Conservation (phyloP, 1,140 invertebrate genomes). For the Halyomorpha halys region DNA sequence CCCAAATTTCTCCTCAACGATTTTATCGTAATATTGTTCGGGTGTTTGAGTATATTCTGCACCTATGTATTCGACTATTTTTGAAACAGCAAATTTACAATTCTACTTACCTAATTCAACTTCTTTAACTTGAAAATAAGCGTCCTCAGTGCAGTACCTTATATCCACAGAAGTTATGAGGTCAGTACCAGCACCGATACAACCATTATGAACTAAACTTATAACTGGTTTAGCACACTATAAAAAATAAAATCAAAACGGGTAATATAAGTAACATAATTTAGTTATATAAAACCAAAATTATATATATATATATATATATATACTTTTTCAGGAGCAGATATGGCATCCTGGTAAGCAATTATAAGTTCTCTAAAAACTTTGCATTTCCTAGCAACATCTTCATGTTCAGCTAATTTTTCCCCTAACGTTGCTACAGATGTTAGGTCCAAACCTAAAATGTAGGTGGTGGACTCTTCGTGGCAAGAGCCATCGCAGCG, state of each 20-base stretch:
- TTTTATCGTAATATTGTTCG: too few relatives aligned
- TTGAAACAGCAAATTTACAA: too few relatives aligned
- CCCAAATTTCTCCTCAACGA: too few relatives aligned
- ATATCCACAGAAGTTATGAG: constrained; percentile 82
- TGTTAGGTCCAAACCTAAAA: constrained; percentile 67
- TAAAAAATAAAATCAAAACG: constrained; percentile 22
- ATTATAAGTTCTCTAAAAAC: constrained; percentile 53
- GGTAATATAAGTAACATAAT: not conserved
- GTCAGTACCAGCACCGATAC: constrained; percentile 83
- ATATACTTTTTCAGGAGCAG: constrained; percentile 66
- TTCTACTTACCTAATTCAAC: constrained; percentile 41
- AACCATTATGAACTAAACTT: constrained; percentile 73
- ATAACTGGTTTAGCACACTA: constrained; percentile 83
- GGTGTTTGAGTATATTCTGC: too few relatives aligned
- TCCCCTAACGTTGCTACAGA: constrained; percentile 49
- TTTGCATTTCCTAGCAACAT: constrained; percentile 69
- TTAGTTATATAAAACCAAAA: not conserved
- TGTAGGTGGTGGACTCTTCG: constrained; percentile 53
- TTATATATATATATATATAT: too few relatives aligned
- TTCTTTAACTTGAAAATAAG: constrained; percentile 89
- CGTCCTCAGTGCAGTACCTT: constrained; percentile 79
- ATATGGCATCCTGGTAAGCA: constrained; percentile 65
- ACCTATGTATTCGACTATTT: too few relatives aligned
- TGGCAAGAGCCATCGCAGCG: constrained; percentile 58
- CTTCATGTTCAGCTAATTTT: constrained; percentile 51